Conservation (phyloP, 53 echinoderm and acorn worm genomes). For the Antedon mediterranea region DNA sequence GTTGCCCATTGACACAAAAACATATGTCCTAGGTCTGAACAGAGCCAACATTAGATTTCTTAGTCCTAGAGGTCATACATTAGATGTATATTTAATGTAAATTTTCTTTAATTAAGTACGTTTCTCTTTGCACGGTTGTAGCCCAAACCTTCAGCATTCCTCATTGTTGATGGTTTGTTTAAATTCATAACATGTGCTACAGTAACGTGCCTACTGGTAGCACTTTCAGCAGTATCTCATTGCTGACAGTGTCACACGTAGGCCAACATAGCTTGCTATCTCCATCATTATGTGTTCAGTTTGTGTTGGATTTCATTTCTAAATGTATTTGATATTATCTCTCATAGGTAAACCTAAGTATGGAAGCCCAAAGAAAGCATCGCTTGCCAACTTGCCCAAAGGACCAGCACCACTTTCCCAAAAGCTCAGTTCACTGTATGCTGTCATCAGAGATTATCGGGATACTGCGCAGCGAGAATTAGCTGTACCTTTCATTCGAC, state of each 20-base stretch:
- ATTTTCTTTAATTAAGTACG: too few relatives aligned
- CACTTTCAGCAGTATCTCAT: not conserved
- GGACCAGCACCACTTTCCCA: constrained; percentile 58
- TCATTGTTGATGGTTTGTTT: not conserved
- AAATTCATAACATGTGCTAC: not conserved
- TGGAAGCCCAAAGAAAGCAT: constrained; percentile 1
- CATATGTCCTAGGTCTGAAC: too few relatives aligned
- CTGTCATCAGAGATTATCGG: constrained; percentile 52
- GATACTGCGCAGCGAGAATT: constrained; percentile 67
- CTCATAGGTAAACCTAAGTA: not conserved
- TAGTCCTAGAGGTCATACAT: too few relatives aligned
- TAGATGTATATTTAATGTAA: too few relatives aligned
- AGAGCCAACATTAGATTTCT: too few relatives aligned
- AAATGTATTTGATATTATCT: not conserved
- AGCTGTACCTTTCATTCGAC: constrained; percentile 64
- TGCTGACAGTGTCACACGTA: not conserved
- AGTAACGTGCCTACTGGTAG: not conserved
- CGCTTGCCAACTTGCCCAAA: constrained; percentile 16
- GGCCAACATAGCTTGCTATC: not conserved
- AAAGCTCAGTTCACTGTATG: constrained; percentile 71
- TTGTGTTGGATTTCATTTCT: not conserved
- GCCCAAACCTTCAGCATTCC: not conserved
- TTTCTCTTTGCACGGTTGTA: not conserved
- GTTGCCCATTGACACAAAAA: too few relatives aligned
- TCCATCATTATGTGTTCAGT: too few relatives aligned